Percentiles rank a stretch among this genome's conserved stretches.
phyloP scores from a whole-genome alignment of 2,113 vertebrate species.

The Orycteropus afer region DNA sequence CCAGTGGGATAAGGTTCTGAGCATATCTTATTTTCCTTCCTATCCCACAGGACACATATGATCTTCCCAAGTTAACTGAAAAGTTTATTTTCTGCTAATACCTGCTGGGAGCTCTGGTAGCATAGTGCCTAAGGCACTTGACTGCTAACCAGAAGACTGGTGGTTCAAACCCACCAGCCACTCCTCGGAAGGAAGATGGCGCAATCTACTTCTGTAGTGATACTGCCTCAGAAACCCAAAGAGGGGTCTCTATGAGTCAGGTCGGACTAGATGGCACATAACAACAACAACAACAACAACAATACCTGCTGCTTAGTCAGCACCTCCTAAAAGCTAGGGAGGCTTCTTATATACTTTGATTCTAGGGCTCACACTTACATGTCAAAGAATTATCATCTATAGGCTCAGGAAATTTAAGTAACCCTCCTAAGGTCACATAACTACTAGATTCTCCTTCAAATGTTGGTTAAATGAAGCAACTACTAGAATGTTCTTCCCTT shows the following conservation, averaged over 20 bases:
- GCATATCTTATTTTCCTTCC: neutral
- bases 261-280: no score
- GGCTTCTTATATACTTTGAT: neutral
- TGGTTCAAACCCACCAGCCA: no score
- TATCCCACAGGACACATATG: neutral
- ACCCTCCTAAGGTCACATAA: neutral
- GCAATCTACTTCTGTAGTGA: no score
- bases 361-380: neutral
- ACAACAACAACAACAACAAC: no score
- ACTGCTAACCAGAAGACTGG: no score
- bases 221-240: no score
- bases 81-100: conserved; percentile 26
- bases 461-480: neutral
- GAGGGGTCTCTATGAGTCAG: no score
- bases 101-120: no score
- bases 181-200: no score
- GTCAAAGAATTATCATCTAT: neutral
- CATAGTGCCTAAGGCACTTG: no score
- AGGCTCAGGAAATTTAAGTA: neutral
- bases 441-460: neutral
- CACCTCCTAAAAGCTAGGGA: neutral
- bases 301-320: neutral
- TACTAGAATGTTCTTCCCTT: neutral
- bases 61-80: neutral
- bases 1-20: neutral